A percentile compares a stretch with the other conserved stretches of the same genome.
Conservation (phyloP, 2,888 invertebrate species). For the Agrochola litura region DNA sequence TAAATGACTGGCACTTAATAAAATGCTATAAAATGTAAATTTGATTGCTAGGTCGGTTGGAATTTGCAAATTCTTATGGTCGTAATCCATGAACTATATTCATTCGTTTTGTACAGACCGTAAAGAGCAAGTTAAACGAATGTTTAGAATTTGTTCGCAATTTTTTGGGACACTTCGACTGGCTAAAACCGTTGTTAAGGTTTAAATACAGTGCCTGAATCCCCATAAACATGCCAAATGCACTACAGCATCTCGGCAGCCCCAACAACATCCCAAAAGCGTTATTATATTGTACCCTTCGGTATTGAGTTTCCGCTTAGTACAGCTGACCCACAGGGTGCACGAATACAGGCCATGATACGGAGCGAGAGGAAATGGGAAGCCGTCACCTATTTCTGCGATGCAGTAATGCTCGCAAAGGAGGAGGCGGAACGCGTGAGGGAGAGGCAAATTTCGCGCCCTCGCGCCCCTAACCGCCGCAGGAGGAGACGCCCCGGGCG, state of each 20-base stretch:
- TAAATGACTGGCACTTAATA: slow-evolving; percentile 54
- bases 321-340: background rate
- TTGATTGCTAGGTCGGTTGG: slow-evolving; percentile 33
- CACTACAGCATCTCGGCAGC: background rate
- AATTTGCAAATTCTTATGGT: slow-evolving; percentile 26
- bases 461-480: too few species aligned
- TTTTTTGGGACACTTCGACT: slow-evolving; percentile 33
- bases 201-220: background rate
- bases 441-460: too few species aligned
- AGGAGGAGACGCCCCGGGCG: too few species aligned
- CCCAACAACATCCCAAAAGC: background rate
- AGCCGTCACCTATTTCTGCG: too few species aligned
- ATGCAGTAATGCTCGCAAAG: too few species aligned
- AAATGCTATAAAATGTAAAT: slow-evolving; percentile 45
- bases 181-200: background rate
- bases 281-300: background rate
- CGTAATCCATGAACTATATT: slow-evolving; percentile 27
- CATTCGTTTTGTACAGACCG: slow-evolving; percentile 11
- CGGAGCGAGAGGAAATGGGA: too few species aligned
- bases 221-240: background rate
- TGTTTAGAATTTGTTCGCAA: slow-evolving; percentile 33
- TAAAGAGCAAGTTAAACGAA: slow-evolving; percentile 26
- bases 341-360: too few species aligned
- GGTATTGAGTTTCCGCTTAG: background rate
- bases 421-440: too few species aligned